Base-by-base conservation (phyloP, 2,797 vertebrate species). In the Galagoides demidoff region DNA sequence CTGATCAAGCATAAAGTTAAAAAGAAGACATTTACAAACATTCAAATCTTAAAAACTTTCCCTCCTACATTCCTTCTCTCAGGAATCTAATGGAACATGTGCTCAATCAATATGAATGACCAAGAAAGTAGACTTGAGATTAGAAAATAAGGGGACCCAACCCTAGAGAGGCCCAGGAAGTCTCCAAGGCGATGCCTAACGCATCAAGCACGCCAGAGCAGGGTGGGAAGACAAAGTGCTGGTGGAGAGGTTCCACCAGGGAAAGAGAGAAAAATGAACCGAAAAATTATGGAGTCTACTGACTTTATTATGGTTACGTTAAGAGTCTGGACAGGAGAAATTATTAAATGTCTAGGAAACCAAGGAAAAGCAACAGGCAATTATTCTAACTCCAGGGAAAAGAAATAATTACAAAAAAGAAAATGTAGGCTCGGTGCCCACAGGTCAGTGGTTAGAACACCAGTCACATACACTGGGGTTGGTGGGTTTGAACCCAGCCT, bases 311-410 rank as follows among this genome's bases (percentile, higher is more conserved):
- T 16, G 39, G 39, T 43, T 79, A 64, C 27, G 11, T 11, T 64
- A 91, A 16, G 25, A 66, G 23, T 81, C 8, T 39, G 52, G 87
- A 83, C 31, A 68, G 59, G 57, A 88, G 17, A 39, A 59, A 74
- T 64, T 25, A 59, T 45, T 11, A 43, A 70, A 55, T 55, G 13
- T 19, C 66, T 1, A 66, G 86, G 73, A 94, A 88, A 90, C 37
- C 20, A 70, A 43, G 43, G 25, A 78, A 81, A 96, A 92, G 29
- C 61, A 96, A 43, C 7, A n/a, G 7, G 45, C 52, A 92, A 77
- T n/a, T 52, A 39, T n/a, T 45, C 45, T 70, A 85, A 55, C 22
- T 73, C 8, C 77, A 92, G 37, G 61, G 66, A 63, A 95, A 85
- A 89, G 31, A 85, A 70, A 43, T 49, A 27, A 27, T 85, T 89